These are phyloP conservation scores for Anorthoa munda DNA, from an alignment of 2,888 invertebrate species.

Conservation along the genomic window DNA sequence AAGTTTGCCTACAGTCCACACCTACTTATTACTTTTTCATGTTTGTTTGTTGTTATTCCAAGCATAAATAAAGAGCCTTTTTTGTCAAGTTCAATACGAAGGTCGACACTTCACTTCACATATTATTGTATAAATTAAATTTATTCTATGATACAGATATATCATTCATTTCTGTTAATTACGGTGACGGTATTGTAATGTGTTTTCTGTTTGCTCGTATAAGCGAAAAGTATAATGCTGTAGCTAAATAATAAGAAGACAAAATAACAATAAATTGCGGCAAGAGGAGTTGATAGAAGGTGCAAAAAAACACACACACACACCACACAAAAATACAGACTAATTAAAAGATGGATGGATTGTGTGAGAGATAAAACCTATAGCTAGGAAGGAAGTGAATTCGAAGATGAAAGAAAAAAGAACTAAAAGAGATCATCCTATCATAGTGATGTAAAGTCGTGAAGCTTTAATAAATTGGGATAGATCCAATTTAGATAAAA, in stretches of 20 bases:
- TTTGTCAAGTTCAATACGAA: constrained; percentile 51
- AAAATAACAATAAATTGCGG: background rate
- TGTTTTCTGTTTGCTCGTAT: constrained; percentile 23
- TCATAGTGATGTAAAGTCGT: background rate
- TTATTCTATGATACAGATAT: constrained; percentile 40
- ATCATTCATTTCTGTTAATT: constrained; percentile 25
- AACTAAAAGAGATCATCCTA: background rate
- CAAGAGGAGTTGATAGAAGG: background rate
- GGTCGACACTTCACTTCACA: constrained; percentile 44
- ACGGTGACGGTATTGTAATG: constrained; percentile 14
- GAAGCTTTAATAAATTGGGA: background rate
- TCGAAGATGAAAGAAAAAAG: background rate
- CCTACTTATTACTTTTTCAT: constrained; percentile 42
- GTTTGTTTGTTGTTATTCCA: constrained; percentile 31
- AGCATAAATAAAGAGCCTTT: constrained; percentile 51
- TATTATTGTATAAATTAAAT: constrained; percentile 38
- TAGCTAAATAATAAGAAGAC: background rate
- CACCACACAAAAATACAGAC: background rate
- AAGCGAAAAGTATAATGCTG: background rate
- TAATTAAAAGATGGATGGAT: background rate
- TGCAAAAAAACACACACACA: too few relatives aligned
- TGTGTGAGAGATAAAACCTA: background rate
- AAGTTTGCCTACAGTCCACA: constrained; percentile 29
- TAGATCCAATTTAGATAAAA: background rate
- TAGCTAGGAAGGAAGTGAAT: background rate